Percentiles rank a stretch among this genome's conserved stretches.
phyloP scores from a whole-genome alignment of 2,888 invertebrate genomes.

The Phragmatobia fuliginosa region DNA sequence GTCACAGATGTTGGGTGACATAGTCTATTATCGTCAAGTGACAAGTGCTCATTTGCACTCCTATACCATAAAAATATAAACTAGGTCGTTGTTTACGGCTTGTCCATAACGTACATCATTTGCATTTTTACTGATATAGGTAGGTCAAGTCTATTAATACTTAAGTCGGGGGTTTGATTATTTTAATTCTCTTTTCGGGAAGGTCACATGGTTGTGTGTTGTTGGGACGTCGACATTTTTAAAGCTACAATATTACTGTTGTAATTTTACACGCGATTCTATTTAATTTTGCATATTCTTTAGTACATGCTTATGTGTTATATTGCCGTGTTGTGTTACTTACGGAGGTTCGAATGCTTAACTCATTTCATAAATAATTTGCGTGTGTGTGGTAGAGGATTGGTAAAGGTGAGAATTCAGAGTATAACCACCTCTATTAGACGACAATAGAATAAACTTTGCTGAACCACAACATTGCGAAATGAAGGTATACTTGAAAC shows the following conservation, averaged over 20 bases:
- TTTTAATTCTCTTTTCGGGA: background rate
- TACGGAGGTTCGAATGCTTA: too few relatives aligned
- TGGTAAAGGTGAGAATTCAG: too few relatives aligned
- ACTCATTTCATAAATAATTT: too few relatives aligned
- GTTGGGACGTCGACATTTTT: slow-evolving; percentile 1
- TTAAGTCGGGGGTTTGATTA: background rate
- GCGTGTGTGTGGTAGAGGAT: too few relatives aligned
- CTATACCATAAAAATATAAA: too few relatives aligned
- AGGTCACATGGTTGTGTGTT: slow-evolving; percentile 5
- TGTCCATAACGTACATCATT: background rate
- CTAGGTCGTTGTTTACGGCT: background rate
- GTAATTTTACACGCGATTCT: background rate
- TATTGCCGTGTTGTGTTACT: too few relatives aligned
- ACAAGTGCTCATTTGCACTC: too few relatives aligned
- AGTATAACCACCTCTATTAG: too few relatives aligned
- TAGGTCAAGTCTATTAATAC: background rate
- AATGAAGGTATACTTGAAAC: too few relatives aligned
- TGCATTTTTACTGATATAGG: background rate
- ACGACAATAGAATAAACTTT: too few relatives aligned
- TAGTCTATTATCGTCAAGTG: too few relatives aligned
- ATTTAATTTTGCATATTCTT: slow-evolving; percentile 4
- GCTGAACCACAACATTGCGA: too few relatives aligned
- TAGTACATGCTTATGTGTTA: background rate
- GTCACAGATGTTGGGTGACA: background rate
- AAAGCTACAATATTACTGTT: background rate